phyloP scores from a whole-genome alignment of 2,113 vertebrate species.

The Ceyx cyanopectus region DNA sequence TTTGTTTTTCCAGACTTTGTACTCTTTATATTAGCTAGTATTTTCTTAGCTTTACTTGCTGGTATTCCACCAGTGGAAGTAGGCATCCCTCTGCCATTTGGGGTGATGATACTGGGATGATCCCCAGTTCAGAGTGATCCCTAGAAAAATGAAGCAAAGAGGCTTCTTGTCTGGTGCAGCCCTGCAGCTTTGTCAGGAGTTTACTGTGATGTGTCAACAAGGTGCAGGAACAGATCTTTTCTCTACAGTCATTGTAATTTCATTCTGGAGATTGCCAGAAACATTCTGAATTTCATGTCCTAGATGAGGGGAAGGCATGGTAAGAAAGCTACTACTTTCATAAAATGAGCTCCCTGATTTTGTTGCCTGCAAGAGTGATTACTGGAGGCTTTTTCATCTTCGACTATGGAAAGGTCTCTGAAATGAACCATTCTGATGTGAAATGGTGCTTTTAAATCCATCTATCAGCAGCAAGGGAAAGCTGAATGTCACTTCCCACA shows the following conservation, averaged over 20 bases:
- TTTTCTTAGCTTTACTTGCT: neutral
- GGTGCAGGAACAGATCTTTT: neutral
- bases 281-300: neutral
- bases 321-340: neutral
- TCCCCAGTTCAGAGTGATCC: too few species aligned
- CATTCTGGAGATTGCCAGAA: neutral
- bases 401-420: neutral
- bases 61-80: neutral
- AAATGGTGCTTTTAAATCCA: neutral
- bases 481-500: neutral
- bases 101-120: too few species aligned
- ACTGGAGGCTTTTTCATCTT: neutral
- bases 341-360: neutral
- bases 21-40: neutral
- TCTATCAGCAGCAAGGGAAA: neutral
- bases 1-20: neutral
- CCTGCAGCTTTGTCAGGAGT: constrained; percentile 3
- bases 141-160: neutral
- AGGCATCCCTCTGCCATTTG: neutral
- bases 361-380: neutral
- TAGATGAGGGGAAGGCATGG: neutral
- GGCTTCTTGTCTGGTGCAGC: neutral
- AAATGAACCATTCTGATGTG: constrained; percentile 24
- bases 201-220: constrained; percentile 13
- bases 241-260: neutral